These are phyloP conservation scores for Sciaenops ocellatus DNA, from an alignment of 2,797 vertebrate species.

Conservation along the genomic window DNA sequence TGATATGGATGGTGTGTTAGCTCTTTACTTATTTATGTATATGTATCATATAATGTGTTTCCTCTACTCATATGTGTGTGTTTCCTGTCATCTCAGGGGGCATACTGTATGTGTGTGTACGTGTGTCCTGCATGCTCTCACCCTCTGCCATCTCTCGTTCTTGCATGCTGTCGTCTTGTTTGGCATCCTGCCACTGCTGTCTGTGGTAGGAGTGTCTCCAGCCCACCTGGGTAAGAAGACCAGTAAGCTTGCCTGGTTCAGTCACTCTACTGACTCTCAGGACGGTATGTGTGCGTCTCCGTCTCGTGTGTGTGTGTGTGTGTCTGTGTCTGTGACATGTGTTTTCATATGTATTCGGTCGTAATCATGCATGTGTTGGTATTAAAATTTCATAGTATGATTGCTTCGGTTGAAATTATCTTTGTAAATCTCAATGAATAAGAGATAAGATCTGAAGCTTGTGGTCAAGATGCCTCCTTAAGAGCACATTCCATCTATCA, in stretches of 20 bases:
- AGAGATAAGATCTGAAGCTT: neutral
- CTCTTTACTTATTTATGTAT: slow-evolving; percentile 22
- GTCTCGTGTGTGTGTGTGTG: slow-evolving; percentile 19
- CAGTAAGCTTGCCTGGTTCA: slow-evolving; percentile 89
- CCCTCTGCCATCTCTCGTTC: slow-evolving; percentile 52
- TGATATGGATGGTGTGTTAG: neutral
- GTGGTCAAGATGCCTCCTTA: neutral
- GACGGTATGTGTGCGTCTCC: slow-evolving; percentile 74
- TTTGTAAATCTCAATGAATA: slow-evolving; percentile 5
- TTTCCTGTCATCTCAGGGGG: slow-evolving; percentile 30
- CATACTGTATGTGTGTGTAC: slow-evolving; percentile 20
- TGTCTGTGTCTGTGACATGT: slow-evolving; percentile 27
- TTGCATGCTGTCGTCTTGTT: slow-evolving; percentile 56
- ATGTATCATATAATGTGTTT: slow-evolving; percentile 13
- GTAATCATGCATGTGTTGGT: neutral
- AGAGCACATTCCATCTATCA: neutral
- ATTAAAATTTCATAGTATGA: neutral
- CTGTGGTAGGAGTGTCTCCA: slow-evolving; percentile 77
- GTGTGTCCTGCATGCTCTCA: slow-evolving; percentile 47
- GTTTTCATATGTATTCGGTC: slow-evolving; percentile 26
- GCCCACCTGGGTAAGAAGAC: slow-evolving; percentile 87
- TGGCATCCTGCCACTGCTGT: slow-evolving; percentile 46
- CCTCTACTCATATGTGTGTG: slow-evolving; percentile 25
- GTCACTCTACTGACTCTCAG: slow-evolving; percentile 88
- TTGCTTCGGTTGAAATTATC: neutral